Evolutionary conservation across 2,888 invertebrate genomes (phyloP), one percentile per base, ranked within the genome.

Genomic region (Alloplasta piceator): DNA sequence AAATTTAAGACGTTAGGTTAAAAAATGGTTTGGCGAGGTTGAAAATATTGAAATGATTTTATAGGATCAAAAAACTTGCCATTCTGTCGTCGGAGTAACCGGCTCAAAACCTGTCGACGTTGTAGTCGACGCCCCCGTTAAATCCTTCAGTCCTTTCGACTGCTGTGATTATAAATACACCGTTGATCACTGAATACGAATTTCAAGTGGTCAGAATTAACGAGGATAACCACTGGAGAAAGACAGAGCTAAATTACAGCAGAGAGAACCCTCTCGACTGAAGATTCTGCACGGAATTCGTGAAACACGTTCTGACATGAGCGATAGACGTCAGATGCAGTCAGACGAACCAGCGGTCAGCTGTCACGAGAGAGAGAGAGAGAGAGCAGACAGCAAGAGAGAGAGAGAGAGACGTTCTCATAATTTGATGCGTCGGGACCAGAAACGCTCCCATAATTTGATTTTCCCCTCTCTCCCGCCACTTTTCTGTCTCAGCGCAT

Each of bases 81-180:
- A 77, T 77, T 70, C 77, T 77, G 77, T 77, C 77, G 71, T 71
- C 61, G 64, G 64, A 70, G 16, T 50, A 71, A 41, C 77, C 77
- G 64, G 70, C 48, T 55, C n/a, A 48, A 71, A 36, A 50, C 43
- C 58, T 14, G 61, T 52, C 52, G 36, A 26, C 14, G 26, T 46
- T 3, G 56, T 26, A 36, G 76, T 70, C 68, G 76, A 76, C 76
- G 76, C 76, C 63, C 75, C 76, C 61, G 52, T 55, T 9, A 55
- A 55, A n/a, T 16, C 43, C 43, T 60, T 56, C 16, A 48, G 70
- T 5, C 39, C 61, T 61, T 70, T 56, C 38, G 12, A 56, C 56
- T n/a, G 39, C 10, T 7, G 14, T 12, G 39, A 36, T 7, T 26
- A n/a, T 60, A 71, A 71, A 71, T 60, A 48, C 14, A 48, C 58